phyloP scores from a whole-genome alignment of 2,797 vertebrate species.

The Hippocampus kuda region DNA sequence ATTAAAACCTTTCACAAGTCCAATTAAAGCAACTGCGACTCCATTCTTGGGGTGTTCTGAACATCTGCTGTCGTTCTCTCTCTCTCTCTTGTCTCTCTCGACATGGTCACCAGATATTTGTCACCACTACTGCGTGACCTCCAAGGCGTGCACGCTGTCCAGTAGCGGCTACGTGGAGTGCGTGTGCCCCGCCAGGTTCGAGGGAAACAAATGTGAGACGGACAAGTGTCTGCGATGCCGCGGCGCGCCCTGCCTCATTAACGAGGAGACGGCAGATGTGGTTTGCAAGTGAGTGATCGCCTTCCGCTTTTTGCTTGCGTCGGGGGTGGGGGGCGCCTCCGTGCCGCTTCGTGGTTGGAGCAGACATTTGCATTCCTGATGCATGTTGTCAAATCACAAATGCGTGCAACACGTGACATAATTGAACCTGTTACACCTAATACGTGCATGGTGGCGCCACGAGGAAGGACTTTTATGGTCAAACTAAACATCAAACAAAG shows the following conservation, averaged over 20 bases:
- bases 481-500: too few relatives aligned
- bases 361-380: not conserved
- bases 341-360: not conserved
- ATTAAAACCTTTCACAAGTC: conserved; percentile 55
- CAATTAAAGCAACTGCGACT: conserved; percentile 50
- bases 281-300: conserved; percentile 85
- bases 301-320: conserved; percentile 1
- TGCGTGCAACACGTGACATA: not conserved
- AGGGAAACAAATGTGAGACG: conserved; percentile 87
- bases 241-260: conserved; percentile 83
- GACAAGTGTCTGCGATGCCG: conserved; percentile 90
- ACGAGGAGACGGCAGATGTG: conserved; percentile 78
- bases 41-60: conserved; percentile 17
- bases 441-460: not conserved
- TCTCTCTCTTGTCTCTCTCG: conserved; percentile 15
- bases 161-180: conserved; percentile 85
- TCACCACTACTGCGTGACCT: conserved; percentile 94
- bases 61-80: not conserved
- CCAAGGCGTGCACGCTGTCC: conserved; percentile 84
- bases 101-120: conserved; percentile 65
- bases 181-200: conserved; percentile 82
- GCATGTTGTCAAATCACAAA: not conserved
- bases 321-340: not conserved
- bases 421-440: not conserved
- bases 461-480: not conserved